Evolutionary conservation across 1,140 invertebrate genomes (phyloP), one percentile per base, ranked within the genome.

Genomic region (Psix sp.): DNA sequence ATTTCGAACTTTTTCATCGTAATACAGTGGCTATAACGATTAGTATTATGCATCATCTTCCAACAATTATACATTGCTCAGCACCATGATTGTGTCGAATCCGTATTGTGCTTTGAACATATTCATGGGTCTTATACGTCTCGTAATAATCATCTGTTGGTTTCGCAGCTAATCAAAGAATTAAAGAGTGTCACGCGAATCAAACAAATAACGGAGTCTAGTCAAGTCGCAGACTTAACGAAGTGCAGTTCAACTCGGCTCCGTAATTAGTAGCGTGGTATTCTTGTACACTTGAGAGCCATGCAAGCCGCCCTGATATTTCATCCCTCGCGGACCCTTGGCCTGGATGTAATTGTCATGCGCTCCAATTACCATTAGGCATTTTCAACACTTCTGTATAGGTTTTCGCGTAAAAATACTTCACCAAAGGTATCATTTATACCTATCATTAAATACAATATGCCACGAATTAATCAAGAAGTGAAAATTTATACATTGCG

Each of bases 351-450:
- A 74, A 74, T 74, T 62, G 63, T 56, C 56, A 62, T 51, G 56
- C 63, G 71, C 71, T 74, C 54, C 62, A 74, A 66, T 74, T 74
- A 74, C 70, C 40, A 66, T 73, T 72, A 26, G 59, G 59, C 54
- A 65, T 73, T 52, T 54, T 54, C 35, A 66, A 39, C 39, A n/a
- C n/a, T n/a, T n/a, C n/a, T n/a, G n/a, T n/a, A n/a, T n/a, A n/a
- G n/a, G n/a, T n/a, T n/a, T n/a, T n/a, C n/a, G n/a, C n/a, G n/a
- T n/a, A n/a, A n/a, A n/a, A n/a, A n/a, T n/a, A n/a, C n/a, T n/a
- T n/a, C n/a, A n/a, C n/a, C n/a, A n/a, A n/a, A n/a, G n/a, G n/a
- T n/a, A n/a, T n/a, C n/a, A n/a, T n/a, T n/a, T n/a, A n/a, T n/a
- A n/a, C n/a, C n/a, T n/a, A n/a, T n/a, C n/a, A n/a, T n/a, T n/a